A percentile compares a stretch with the other conserved stretches of the same genome.
These are phyloP conservation scores for Apoderus coryli DNA, from an alignment of 2,888 invertebrate genomes.

Conservation along the genomic window DNA sequence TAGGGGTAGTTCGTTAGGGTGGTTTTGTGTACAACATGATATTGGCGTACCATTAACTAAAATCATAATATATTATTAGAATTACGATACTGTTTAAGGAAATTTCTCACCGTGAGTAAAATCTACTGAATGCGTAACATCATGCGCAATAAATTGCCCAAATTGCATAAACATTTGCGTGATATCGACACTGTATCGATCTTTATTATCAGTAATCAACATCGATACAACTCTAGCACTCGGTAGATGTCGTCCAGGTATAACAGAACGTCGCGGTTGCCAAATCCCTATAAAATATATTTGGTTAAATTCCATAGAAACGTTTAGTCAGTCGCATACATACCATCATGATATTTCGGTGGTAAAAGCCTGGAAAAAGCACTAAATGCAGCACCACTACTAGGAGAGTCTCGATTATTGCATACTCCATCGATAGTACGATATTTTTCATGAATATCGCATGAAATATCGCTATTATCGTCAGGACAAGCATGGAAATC, in stretches of 20 bases:
- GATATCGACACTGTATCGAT: conserved; percentile 43
- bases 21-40: conserved; percentile 54
- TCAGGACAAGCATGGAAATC: no score
- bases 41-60: conserved; percentile 54
- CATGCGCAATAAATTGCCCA: conserved; percentile 66
- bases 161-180: conserved; percentile 66
- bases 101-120: conserved; percentile 43
- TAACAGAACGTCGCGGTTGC: conserved; percentile 38
- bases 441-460: conserved; percentile 45
- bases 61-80: conserved; percentile 11
- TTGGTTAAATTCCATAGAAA: neutral
- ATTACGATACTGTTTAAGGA: neutral
- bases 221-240: conserved; percentile 54
- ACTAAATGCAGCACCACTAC: conserved; percentile 57
- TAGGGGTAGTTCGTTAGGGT: conserved; percentile 35
- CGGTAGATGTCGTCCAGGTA: conserved; percentile 41
- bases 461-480: no score
- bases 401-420: conserved; percentile 54
- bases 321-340: conserved; percentile 10
- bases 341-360: conserved; percentile 52
- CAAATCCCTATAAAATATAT: conserved; percentile 37
- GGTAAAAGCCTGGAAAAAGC: conserved; percentile 51
- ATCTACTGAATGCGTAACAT: conserved; percentile 55
- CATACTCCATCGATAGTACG: conserved; percentile 68
- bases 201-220: conserved; percentile 41